Percentiles rank a stretch among this genome's conserved stretches.
These are phyloP conservation scores for Nannobrachium achirus DNA, from an alignment of 2,113 vertebrate species.

Conservation along the genomic window DNA sequence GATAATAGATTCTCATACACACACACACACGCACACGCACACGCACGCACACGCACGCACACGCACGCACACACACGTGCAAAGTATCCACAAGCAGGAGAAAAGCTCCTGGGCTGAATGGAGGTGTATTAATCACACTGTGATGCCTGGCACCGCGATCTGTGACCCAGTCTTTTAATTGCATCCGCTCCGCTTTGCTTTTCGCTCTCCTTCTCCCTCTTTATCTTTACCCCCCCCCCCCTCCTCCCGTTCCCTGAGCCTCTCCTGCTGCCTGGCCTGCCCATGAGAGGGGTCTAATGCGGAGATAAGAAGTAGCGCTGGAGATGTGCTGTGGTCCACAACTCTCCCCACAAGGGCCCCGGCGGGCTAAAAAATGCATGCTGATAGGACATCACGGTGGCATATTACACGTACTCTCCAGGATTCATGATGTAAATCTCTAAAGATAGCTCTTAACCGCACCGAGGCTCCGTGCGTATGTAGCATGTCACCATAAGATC, in stretches of 20 bases:
- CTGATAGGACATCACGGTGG: background rate
- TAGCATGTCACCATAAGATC: too few relatives aligned
- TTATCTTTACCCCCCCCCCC: conserved; percentile 67
- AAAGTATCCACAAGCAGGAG: conserved; percentile 21
- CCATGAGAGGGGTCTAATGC: conserved; percentile 63
- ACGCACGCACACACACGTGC: conserved; percentile 25
- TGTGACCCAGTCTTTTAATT: conserved; percentile 80
- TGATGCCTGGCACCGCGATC: conserved; percentile 68
- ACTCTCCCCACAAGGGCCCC: conserved; percentile 24
- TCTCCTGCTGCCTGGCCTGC: conserved; percentile 45
- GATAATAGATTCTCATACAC: conserved; percentile 4
- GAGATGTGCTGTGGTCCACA: conserved; percentile 27
- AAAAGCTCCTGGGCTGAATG: conserved; percentile 70
- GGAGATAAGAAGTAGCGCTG: conserved; percentile 59
- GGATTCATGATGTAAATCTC: background rate
- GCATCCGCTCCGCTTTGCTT: conserved; percentile 69
- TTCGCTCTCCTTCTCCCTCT: conserved; percentile 64
- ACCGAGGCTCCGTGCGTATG: background rate
- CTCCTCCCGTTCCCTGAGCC: conserved; percentile 60
- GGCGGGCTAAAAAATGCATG: conserved; percentile 19
- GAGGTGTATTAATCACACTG: conserved; percentile 72
- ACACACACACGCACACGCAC: background rate
- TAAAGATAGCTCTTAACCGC: background rate
- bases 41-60: background rate
- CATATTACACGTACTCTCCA: background rate